A percentile compares a stretch with the other conserved stretches of the same genome.
phyloP scores from a whole-genome alignment of 2,797 vertebrate species.

The Nasua narica region DNA sequence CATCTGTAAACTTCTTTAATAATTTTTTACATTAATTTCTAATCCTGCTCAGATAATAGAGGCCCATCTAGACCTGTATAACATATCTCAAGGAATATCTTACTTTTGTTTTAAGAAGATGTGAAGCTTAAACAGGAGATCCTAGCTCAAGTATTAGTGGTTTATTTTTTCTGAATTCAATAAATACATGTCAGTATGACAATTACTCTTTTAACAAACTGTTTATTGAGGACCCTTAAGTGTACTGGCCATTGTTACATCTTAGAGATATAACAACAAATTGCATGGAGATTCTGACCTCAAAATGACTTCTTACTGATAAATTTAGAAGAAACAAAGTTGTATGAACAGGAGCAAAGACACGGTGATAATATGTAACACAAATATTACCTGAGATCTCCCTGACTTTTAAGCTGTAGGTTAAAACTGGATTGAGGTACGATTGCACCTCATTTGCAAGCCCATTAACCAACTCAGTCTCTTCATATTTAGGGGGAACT shows the following conservation, averaged over 20 bases:
- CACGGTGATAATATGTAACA: not conserved
- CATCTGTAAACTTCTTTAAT: not conserved
- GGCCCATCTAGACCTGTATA: not conserved
- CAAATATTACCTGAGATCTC: not conserved
- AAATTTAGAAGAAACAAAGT: not conserved
- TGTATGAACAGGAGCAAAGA: not conserved
- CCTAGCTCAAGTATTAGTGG: not conserved
- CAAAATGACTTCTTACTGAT: not conserved
- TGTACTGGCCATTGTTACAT: not conserved
- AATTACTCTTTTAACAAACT: not conserved
- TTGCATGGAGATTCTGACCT: not conserved
- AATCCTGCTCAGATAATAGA: not conserved
- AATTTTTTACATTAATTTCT: not conserved
- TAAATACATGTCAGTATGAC: not conserved
- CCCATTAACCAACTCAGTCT: not conserved
- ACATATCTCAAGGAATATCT: not conserved
- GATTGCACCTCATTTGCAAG: not conserved
- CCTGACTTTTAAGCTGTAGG: not conserved
- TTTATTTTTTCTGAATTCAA: slow-evolving; percentile 20
- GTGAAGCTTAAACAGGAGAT: not conserved
- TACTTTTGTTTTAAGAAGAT: slow-evolving; percentile 9
- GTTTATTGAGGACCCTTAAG: not conserved
- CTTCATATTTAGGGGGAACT: not conserved
- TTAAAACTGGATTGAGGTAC: not conserved
- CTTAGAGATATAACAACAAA: not conserved